phyloP scores from a whole-genome alignment of 2,797 vertebrate genomes.

The Sciurus vulgaris region DNA sequence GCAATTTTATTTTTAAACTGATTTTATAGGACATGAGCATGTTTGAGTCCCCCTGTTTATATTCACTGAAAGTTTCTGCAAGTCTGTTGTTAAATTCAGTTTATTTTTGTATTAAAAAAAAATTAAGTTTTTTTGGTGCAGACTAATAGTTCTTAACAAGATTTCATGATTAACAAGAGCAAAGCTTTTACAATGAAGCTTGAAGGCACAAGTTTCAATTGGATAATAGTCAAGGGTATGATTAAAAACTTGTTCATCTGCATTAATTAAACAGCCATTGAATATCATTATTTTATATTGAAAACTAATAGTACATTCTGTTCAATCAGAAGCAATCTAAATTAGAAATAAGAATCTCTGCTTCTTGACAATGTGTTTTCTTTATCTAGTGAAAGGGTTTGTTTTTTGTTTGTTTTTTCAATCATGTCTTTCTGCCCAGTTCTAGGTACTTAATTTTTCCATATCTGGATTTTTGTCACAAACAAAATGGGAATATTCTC shows the following conservation, averaged over 20 bases:
- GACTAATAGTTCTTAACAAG: conserved; percentile 37
- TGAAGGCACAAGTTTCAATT: conserved; percentile 56
- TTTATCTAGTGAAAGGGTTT: neutral
- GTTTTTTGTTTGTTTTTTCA: neutral
- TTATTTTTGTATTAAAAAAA: conserved; percentile 43
- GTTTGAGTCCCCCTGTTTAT: conserved; percentile 30
- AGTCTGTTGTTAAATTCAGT: conserved; percentile 57
- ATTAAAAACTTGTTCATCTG: conserved; percentile 68
- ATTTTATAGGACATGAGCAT: conserved; percentile 41
- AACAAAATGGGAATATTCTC: conserved; percentile 22
- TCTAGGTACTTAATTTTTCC: neutral
- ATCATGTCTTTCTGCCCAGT: neutral
- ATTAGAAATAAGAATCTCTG: conserved; percentile 27
- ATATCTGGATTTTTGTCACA: neutral
- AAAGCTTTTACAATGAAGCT: conserved; percentile 55
- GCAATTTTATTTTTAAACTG: conserved; percentile 48
- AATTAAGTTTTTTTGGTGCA: neutral
- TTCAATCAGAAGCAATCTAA: conserved; percentile 26
- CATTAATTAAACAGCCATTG: conserved; percentile 72
- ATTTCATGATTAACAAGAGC: conserved; percentile 56
- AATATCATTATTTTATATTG: conserved; percentile 60
- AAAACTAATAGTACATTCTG: neutral
- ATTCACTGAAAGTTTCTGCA: conserved; percentile 47
- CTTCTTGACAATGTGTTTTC: neutral
- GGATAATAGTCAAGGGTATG: conserved; percentile 46